Evolutionary conservation across 92 coral and sea anemone genomes (phyloP), one percentile per base, ranked within the genome.

Genomic region (Epizoanthus illoricatus): DNA sequence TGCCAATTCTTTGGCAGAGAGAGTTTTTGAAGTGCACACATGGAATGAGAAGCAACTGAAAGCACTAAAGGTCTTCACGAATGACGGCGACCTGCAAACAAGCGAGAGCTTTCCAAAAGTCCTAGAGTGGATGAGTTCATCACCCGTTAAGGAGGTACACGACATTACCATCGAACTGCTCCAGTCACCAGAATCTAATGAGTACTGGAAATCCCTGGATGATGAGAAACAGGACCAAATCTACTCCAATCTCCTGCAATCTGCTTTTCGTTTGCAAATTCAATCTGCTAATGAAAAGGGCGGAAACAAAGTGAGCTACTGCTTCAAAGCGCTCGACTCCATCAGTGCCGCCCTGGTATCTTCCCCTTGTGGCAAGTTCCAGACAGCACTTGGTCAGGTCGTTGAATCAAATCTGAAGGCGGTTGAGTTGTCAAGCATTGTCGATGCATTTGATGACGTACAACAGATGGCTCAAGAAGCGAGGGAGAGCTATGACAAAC

Each of bases 51-150:
- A 80, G 18, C 79, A 21, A 18, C 23, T 84, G 42, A 66, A 78
- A 6, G 74, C 57, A 2, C 36, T 89, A 74, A 45, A 23, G 74
- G 58, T 45, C 39, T 74, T 80, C 41, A 80, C 47, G n/a, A 83
- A 75, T 1, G 87, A 91, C 74, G 63, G 56, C 17, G 59, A 73
- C 5, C 86, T 91, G 43, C 88, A 89, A 74, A 42, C 64, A 2
- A n/a, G 62, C 52, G 68, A 61, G 43, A 56, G 45, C 79, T 64
- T 52, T 60, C 10, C 8, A 13, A 42, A 67, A 15, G 63, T 59
- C 71, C 71, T 52, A 43, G 65, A 21, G 12, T 20, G 40, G n/a
- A 23, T 80, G 36, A 40, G 74, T 17, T 10, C 18, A 47, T 66
- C 84, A 1, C 19, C 39, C 43, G 12, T 21, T 3, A 23, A 67